Base-by-base conservation (phyloP, 2,888 invertebrate species). In the Cabera pusaria region DNA sequence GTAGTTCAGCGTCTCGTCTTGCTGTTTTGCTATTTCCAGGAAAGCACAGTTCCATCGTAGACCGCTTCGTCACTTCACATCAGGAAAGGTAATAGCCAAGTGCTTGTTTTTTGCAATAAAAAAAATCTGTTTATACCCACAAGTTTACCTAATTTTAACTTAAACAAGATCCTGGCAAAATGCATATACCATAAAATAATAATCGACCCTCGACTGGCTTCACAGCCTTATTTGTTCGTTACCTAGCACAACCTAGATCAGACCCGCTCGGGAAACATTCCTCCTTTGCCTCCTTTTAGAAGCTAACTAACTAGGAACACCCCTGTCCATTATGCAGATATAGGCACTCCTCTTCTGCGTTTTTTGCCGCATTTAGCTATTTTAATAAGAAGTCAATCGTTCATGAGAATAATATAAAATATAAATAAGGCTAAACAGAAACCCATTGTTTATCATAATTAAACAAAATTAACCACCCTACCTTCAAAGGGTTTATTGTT, bases 401-500 rank as follows among this genome's bases (percentile, higher is more conserved):
- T 9, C 7, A 22, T 27, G 24, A 36, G 22, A 31, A n/a, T n/a
- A n/a, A n/a, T n/a, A n/a, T n/a, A n/a, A n/a, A n/a, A 26, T 24
- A 25, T 18, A 29, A 36, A 41, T 10, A 10, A 27, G 19, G 26
- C 6, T 26, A 23, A 36, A 31, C 17, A 19, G 31, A 36, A 36
- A 21, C 41, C 35, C 25, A 14, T 31, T 41, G 29, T 35, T 41
- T 31, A 21, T 41, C 35, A 33, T 39, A 64, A 64, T 61, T 54
- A 60, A 59, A 39, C 60, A 55, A 51, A 35, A 23, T 41, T 35
- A 41, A 41, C 41, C 35, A 36, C 49, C 47, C 49, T 47, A 44
- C 52, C 56, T 55, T 62, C 58, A 66, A 64, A 64, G 59, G 61
- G 60, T 56, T 58, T 61, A 63, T 55, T 57, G 55, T 62, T 45